Conservation (phyloP, 37 sponge, comb jelly and placozoan species). For the Haliclona indistincta region DNA sequence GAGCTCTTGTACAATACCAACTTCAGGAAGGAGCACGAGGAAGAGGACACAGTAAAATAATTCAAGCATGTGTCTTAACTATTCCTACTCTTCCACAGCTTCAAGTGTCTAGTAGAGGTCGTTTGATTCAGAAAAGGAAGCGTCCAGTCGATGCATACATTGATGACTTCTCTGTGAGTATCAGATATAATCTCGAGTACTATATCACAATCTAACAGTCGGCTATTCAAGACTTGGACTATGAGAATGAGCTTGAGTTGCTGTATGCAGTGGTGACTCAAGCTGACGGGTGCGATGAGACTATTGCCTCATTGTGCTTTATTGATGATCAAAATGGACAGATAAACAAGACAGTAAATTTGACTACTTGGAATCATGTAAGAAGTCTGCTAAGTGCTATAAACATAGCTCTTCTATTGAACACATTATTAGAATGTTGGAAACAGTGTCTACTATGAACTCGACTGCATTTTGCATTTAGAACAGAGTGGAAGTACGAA, state of each 20-base stretch:
- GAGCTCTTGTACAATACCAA: neutral
- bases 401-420: neutral
- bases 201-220: slow-evolving; percentile 19
- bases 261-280: slow-evolving; percentile 65
- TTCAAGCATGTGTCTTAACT: neutral
- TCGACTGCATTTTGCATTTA: slow-evolving; percentile 57
- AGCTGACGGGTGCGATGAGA: slow-evolving; percentile 19
- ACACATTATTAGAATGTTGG: slow-evolving; percentile 20
- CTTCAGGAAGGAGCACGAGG: neutral
- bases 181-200: neutral
- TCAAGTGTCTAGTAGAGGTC: neutral
- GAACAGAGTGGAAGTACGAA: slow-evolving; percentile 8
- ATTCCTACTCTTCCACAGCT: neutral
- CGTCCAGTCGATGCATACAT: neutral
- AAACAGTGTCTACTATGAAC: slow-evolving; percentile 67
- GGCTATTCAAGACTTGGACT: slow-evolving; percentile 63
- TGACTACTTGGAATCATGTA: slow-evolving; percentile 67
- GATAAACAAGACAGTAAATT: slow-evolving; percentile 30
- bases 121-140: slow-evolving; percentile 6
- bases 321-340: slow-evolving; percentile 61
- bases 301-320: slow-evolving; percentile 42
- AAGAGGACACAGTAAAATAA: neutral
- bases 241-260: slow-evolving; percentile 75
- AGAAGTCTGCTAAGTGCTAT: too few relatives aligned
- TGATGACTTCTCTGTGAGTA: slow-evolving; percentile 15